A percentile compares a stretch with the other conserved stretches of the same genome.
Conservation (phyloP, 2,888 invertebrate species). For the Crocallis elinguaria region DNA sequence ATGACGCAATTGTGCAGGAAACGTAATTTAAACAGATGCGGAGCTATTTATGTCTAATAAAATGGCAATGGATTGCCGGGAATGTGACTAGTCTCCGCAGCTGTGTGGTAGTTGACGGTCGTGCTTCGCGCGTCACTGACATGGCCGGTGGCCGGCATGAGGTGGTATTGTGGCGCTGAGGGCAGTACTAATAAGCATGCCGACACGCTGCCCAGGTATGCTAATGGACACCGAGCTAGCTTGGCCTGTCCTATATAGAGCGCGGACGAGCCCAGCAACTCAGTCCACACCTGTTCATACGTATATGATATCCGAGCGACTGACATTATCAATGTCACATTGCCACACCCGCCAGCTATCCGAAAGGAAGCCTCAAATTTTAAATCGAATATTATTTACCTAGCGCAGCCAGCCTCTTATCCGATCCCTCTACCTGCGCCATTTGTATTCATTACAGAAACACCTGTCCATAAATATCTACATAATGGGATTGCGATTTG, state of each 20-base stretch:
- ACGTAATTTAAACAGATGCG: conserved; percentile 35
- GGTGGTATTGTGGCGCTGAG: conserved; percentile 19
- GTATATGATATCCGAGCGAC: conserved; percentile 29
- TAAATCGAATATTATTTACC: conserved; percentile 10
- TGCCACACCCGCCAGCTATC: conserved; percentile 1
- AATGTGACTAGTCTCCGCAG: conserved; percentile 41
- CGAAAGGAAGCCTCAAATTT: conserved; percentile 11
- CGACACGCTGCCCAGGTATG: conserved; percentile 39
- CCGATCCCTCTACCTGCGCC: conserved; percentile 25
- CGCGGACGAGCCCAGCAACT: conserved; percentile 34
- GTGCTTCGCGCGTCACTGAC: conserved; percentile 41
- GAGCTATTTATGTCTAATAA: conserved; percentile 30
- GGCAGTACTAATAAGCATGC: conserved; percentile 7
- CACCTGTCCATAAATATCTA: conserved; percentile 34
- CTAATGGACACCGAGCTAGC: conserved; percentile 41
- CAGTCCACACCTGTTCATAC: conserved; percentile 26
- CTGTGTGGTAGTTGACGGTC: conserved; percentile 38
- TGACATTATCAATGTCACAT: conserved; percentile 13
- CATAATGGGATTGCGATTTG: conserved; percentile 31
- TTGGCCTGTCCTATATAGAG: conserved; percentile 34
- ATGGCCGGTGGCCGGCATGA: conserved; percentile 30
- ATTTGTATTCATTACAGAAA: conserved; percentile 30
- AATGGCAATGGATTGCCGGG: conserved; percentile 43
- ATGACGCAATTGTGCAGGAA: conserved; percentile 31
- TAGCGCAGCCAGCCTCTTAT: conserved; percentile 5